phyloP scores from a whole-genome alignment of 2,797 vertebrate genomes.

The Hydrolagus colliei region DNA sequence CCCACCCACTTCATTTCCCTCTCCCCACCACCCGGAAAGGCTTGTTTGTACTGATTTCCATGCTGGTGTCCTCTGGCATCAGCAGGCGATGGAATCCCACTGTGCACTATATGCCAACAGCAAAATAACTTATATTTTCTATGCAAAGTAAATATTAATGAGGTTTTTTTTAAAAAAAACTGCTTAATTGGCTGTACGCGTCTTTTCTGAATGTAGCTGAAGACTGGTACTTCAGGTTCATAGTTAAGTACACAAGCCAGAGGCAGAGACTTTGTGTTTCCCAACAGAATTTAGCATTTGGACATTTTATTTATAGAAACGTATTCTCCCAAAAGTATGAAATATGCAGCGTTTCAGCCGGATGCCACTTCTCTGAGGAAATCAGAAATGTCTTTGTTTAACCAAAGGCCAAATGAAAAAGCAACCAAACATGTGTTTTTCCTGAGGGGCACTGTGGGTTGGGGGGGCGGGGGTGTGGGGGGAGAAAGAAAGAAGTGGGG shows the following conservation, averaged over 20 bases:
- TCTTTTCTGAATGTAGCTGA: background rate
- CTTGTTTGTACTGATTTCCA: background rate
- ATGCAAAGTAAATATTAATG: conserved; percentile 1
- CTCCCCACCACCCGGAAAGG: background rate
- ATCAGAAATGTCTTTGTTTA: background rate
- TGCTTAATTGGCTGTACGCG: background rate
- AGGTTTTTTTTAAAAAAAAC: no score
- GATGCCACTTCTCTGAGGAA: background rate
- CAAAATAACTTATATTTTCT: conserved; percentile 3
- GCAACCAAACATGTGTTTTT: background rate
- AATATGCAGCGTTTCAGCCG: conserved; percentile 11
- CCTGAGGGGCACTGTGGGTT: no score
- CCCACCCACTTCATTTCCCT: no score
- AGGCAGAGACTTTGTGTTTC: background rate
- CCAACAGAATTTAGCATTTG: background rate
- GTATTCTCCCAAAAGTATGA: conserved; percentile 1
- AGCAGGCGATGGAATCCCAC: background rate
- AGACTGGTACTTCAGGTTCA: background rate
- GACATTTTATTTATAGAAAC: background rate
- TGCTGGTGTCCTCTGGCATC: background rate
- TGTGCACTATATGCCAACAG: background rate
- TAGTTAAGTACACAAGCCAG: background rate
- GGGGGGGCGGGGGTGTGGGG: no score
- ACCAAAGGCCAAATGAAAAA: conserved; percentile 13
- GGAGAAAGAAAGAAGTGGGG: background rate